Base-by-base conservation (phyloP, 2,888 invertebrate species). In the Limnephilus marmoratus region DNA sequence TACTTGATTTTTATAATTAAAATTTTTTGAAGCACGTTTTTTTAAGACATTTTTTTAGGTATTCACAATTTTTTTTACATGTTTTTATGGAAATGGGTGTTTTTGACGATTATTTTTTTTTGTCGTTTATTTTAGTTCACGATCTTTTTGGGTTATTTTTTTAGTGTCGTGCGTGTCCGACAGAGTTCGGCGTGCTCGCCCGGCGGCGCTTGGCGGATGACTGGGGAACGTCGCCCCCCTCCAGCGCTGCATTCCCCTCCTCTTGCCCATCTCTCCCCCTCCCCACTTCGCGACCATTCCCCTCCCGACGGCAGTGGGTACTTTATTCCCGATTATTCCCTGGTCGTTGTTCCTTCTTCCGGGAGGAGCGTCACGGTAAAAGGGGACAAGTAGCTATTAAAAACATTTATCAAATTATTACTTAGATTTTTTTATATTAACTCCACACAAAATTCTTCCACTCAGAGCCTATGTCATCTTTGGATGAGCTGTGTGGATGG, bases 211-310 rank as follows among this genome's bases (percentile, higher is more conserved):
- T 34, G 34, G 68, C 53, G 88, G 37, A 31, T 31, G 80, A 80
- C 68, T 53, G 80, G 68, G 29, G 88, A 34, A 15, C 12, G 34
- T 1, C 88, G 37, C 86, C 86, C 53, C 86, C 29, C 45, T n/a
- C 53, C 41, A 24, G 41, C 18, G 24, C 45, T 94, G 95, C 94
- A 95, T 95, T 95, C 95, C 95, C 94, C 95, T 94, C 68, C 68
- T 68, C 68, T 24, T 68, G 68, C 15, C 18, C 53, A 29, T 81
- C n/a, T 31, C 13, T 4, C 81, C 81, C 31, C 53, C 53, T 1
- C 68, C 68, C 24, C 24, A 24, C 68, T 68, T 24, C 31, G 2
- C 31, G 31, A 29, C 31, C 31, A 13, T 29, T 91, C 83, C 94
- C 94, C 94, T 94, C 90, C n/a, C 87, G 53, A 37, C 37, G 12